Evolutionary conservation across 2,888 invertebrate genomes (phyloP), one percentile per base, ranked within the genome.

Genomic region (Diarsia rubi): DNA sequence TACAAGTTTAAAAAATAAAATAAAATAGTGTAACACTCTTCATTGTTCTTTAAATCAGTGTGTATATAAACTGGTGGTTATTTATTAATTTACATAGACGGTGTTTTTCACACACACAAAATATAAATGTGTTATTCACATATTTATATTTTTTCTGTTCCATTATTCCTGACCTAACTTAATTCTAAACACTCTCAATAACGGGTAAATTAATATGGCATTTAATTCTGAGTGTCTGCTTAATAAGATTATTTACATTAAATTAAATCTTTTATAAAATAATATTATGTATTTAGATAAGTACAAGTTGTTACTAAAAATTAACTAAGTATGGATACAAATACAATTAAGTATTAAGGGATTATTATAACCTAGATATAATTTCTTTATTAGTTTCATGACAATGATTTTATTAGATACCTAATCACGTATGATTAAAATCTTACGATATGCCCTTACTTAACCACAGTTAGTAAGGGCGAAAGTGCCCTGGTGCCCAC

Each of bases 141-240:
- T 79, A 65, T 57, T 75, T 75, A 45, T 66, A 77, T 83, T 65
- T 59, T 69, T 69, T 69, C 45, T 44, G 73, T 79, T 64, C 52
- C 60, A 62, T 68, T 45, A 69, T 77, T 65, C 77, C 67, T 73
- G 62, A 60, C 57, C n/a, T 75, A 85, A 72, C 86, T 87, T 89
- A 88, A 74, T 82, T 76, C 87, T 92, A 92, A 90, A 85, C 88
- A 84, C 79, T 88, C 83, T 73, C 59, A 78, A 45, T 87, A 88
- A 71, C 76, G 80, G 79, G 79, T 88, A 87, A 91, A 92, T 91
- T 96, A 96, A 96, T 96, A 96, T 96, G 96, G 96, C 96, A 95
- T 94, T 95, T 91, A 91, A 90, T 88, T 90, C 90, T 90, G 91
- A 92, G 93, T 91, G 90, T 78, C 37, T 75, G 67, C 82, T 89